A percentile compares a stretch with the other conserved stretches of the same genome.
These are phyloP conservation scores for Idaea biselata DNA, from an alignment of 2,888 invertebrate genomes.

Conservation along the genomic window DNA sequence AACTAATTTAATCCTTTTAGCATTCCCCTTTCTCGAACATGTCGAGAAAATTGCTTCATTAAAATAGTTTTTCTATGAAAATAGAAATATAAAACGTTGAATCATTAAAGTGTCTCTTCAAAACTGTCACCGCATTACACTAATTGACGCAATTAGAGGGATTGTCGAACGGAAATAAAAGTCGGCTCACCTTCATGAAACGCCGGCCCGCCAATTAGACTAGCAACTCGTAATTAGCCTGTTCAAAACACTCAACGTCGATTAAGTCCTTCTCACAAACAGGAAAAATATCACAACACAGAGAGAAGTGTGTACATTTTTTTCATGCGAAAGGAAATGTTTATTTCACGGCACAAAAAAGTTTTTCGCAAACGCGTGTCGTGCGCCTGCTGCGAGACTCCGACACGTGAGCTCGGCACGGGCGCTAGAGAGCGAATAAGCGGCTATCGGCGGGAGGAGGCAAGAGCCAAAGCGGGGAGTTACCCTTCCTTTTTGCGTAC, in stretches of 20 bases:
- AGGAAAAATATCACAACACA: constrained; percentile 60
- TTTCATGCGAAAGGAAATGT: constrained; percentile 35
- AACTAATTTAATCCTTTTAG: constrained; percentile 2
- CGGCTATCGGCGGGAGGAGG: constrained; percentile 46
- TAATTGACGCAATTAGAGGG: constrained; percentile 80
- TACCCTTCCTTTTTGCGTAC: constrained; percentile 66
- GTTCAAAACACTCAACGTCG: constrained; percentile 59
- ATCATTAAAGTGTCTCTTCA: constrained; percentile 75
- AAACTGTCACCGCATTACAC: constrained; percentile 80
- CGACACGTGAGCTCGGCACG: constrained; percentile 51
- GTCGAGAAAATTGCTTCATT: not conserved
- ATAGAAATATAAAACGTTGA: constrained; percentile 36
- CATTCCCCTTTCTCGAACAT: not conserved
- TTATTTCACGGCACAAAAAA: constrained; percentile 66
- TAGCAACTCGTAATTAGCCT: constrained; percentile 74
- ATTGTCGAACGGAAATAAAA: constrained; percentile 81
- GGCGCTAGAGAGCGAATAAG: constrained; percentile 68
- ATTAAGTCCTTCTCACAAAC: constrained; percentile 60
- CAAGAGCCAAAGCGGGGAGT: constrained; percentile 44
- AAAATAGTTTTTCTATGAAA: not conserved
- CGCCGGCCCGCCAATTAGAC: constrained; percentile 78
- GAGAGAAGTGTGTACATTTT: constrained; percentile 56
- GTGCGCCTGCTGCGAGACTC: constrained; percentile 22
- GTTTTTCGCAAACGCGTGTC: constrained; percentile 72
- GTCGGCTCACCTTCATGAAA: constrained; percentile 80